Conservation (phyloP, 2,797 vertebrate genomes). For the Nasua narica region DNA sequence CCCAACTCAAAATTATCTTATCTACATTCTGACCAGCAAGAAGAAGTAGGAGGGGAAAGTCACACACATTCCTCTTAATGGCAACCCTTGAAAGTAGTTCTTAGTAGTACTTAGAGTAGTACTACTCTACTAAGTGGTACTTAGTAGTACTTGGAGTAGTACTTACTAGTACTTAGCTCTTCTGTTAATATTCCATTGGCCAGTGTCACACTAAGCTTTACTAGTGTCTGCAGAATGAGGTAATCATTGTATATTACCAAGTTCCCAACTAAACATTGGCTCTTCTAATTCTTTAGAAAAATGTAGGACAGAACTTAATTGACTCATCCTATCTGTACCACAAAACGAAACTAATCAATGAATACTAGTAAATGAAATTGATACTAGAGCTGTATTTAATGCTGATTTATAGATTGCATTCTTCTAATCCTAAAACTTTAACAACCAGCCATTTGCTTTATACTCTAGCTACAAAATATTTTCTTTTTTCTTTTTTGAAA, state of each 20-base stretch:
- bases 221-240: background rate
- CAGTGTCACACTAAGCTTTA: background rate
- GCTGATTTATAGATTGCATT: background rate
- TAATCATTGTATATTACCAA: background rate
- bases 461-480: background rate
- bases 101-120: too few species aligned
- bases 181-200: background rate
- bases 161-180: background rate
- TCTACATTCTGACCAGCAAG: background rate
- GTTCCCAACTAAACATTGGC: background rate
- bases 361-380: background rate
- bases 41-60: background rate
- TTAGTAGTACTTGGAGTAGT: too few species aligned
- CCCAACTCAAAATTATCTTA: background rate
- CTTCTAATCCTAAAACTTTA: background rate
- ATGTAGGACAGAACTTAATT: background rate
- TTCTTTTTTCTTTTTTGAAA: background rate
- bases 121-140: too few species aligned
- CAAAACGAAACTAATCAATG: background rate
- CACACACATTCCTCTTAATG: background rate
- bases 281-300: background rate
- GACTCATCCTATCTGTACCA: background rate
- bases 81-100: background rate
- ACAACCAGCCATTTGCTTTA: background rate
- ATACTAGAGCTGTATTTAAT: background rate